phyloP scores from a whole-genome alignment of 2,888 invertebrate species.

The Pterostichus niger region DNA sequence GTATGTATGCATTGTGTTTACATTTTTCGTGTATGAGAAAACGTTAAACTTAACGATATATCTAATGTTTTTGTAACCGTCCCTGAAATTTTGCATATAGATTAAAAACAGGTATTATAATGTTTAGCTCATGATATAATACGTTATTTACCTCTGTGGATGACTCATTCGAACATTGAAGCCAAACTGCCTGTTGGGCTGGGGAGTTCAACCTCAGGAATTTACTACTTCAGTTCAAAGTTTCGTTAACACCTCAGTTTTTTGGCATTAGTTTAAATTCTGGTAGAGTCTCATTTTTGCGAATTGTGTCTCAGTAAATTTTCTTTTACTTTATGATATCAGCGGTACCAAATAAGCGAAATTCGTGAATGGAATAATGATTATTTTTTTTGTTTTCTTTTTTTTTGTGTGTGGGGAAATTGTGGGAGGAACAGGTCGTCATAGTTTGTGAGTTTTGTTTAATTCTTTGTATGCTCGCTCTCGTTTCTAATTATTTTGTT shows the following conservation, averaged over 20 bases:
- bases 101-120: conserved; percentile 61
- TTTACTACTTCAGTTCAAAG: conserved; percentile 32
- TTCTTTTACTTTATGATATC: background rate
- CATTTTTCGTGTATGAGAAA: background rate
- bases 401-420: background rate
- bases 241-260: conserved; percentile 18
- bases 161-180: conserved; percentile 28
- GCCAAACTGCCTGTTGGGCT: background rate
- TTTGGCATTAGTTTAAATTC: conserved; percentile 1
- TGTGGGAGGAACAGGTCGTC: background rate
- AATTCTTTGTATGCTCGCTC: background rate
- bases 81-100: conserved; percentile 56
- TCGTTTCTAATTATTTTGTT: too few species aligned
- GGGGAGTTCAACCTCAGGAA: conserved; percentile 1
- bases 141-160: conserved; percentile 43
- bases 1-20: background rate
- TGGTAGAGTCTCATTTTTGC: background rate
- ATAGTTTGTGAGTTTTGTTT: background rate
- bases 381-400: background rate
- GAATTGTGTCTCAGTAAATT: background rate
- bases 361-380: background rate
- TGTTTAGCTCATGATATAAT: conserved; percentile 57
- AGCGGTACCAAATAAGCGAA: background rate
- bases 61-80: conserved; percentile 22
- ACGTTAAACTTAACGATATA: conserved; percentile 1